Evolutionary conservation across 2,797 vertebrate species (phyloP).

Genomic region (Stomatorhinus walkeri): DNA sequence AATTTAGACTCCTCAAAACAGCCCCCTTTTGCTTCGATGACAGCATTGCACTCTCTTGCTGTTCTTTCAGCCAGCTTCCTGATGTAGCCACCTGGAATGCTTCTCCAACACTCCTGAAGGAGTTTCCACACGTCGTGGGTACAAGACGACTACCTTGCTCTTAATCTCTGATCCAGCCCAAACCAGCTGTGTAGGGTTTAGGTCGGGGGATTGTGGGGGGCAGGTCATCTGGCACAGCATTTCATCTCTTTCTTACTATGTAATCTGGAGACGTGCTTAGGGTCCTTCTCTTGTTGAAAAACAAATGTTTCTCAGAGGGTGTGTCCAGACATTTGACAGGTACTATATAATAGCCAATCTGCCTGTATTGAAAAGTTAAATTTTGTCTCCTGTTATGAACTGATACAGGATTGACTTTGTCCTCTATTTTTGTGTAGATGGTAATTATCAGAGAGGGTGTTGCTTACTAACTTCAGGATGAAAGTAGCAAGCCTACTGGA

Average conservation of each 20-base stretch:
- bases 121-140: background rate
- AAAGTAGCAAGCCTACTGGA: background rate
- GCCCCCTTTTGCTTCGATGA: background rate
- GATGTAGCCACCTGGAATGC: background rate
- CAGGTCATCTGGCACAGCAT: background rate
- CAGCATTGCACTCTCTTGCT: background rate
- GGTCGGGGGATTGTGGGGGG: background rate
- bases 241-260: background rate
- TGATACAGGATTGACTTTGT: background rate
- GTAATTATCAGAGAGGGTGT: background rate
- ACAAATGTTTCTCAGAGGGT: background rate
- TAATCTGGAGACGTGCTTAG: background rate
- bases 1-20: background rate
- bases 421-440: background rate
- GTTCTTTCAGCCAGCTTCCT: background rate
- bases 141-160: background rate
- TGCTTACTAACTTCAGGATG: background rate
- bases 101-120: background rate
- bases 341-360: background rate
- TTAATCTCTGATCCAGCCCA: background rate
- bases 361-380: background rate
- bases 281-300: background rate
- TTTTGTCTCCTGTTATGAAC: background rate
- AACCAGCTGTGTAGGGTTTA: background rate
- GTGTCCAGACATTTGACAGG: background rate